These are phyloP conservation scores for Thamnaconus septentrionalis DNA, from an alignment of 2,113 vertebrate species.

Conservation along the genomic window DNA sequence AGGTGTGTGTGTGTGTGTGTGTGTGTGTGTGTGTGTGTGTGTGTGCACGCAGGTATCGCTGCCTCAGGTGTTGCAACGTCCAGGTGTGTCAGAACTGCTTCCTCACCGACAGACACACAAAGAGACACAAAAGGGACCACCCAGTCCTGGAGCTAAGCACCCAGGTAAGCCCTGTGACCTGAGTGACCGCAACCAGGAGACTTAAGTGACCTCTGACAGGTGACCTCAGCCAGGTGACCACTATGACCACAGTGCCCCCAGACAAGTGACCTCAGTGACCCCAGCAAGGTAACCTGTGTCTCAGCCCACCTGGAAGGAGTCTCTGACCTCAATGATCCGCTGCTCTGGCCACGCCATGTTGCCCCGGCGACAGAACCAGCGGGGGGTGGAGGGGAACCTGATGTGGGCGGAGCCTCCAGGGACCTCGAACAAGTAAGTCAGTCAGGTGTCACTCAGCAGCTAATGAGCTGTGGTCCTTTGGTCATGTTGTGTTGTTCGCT, in stretches of 20 bases:
- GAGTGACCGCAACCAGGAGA: background rate
- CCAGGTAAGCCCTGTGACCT: conserved; percentile 37
- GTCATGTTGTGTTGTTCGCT: background rate
- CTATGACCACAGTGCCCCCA: background rate
- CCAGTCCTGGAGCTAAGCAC: conserved; percentile 77
- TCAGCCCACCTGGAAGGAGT: conserved; percentile 81
- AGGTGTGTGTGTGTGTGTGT: no score
- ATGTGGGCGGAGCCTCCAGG: conserved; percentile 23
- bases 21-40: background rate
- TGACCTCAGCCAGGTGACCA: background rate
- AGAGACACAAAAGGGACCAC: conserved; percentile 79
- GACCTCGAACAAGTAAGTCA: conserved; percentile 20
- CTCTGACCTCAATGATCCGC: conserved; percentile 69
- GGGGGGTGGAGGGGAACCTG: conserved; percentile 56
- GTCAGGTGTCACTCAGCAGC: background rate
- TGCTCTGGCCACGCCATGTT: conserved; percentile 71
- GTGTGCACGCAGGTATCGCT: conserved; percentile 74
- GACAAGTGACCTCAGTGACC: background rate
- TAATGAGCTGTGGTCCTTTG: no score
- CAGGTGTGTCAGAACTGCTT: conserved; percentile 87
- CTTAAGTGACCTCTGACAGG: background rate
- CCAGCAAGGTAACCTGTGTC: background rate
- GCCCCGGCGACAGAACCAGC: conserved; percentile 51
- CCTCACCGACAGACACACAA: conserved; percentile 69
- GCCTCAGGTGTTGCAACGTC: conserved; percentile 84